Evolutionary conservation across 1,140 invertebrate genomes (phyloP), one percentile per base, ranked within the genome.

Genomic region (Drosophila ercepeae): DNA sequence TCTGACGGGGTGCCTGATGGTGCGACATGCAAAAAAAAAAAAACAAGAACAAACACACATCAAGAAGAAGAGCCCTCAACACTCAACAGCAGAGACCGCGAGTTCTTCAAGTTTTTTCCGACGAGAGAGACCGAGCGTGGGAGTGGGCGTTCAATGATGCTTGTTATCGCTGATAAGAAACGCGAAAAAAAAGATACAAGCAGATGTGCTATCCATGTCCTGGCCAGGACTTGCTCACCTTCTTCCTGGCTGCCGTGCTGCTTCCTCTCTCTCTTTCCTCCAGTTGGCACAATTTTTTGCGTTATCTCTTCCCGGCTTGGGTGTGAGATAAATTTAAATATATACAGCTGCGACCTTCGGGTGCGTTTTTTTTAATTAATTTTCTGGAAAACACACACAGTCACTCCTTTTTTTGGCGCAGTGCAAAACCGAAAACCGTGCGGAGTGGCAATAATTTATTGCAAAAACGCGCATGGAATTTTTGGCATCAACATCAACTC

Each of bases 11-110:
- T n/a, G n/a, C n/a, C n/a, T n/a, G 51, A n/a, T 29, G 14, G 54
- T 27, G 29, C 69, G 41, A 52, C 70, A 81, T 78, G 76, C 76
- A 75, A 75, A 75, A 77, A 60, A 53, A 60, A 25, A 54, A 52
- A 23, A 41, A n/a, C n/a, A n/a, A n/a, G n/a, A 42, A 52, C 45
- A 39, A 8, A 55, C 14, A 42, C 45, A 5, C 32, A 59, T 39
- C n/a, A 63, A 63, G 18, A 60, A 49, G 44, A 36, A 55, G 27
- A 64, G 25, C 46, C 57, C 32, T 34, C 32, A 39, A 18, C 46
- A 65, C 32, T 34, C 32, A 39, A 18, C 3, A 44, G 42, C 23
- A 46, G 41, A 25, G 36, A 50, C 34, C 41, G n/a, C n/a, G n/a
- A n/a, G n/a, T n/a, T n/a, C n/a, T n/a, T n/a, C 44, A 23, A 53